These are phyloP conservation scores for Columba janthina DNA, from an alignment of 2,113 vertebrate species.

Conservation along the genomic window DNA sequence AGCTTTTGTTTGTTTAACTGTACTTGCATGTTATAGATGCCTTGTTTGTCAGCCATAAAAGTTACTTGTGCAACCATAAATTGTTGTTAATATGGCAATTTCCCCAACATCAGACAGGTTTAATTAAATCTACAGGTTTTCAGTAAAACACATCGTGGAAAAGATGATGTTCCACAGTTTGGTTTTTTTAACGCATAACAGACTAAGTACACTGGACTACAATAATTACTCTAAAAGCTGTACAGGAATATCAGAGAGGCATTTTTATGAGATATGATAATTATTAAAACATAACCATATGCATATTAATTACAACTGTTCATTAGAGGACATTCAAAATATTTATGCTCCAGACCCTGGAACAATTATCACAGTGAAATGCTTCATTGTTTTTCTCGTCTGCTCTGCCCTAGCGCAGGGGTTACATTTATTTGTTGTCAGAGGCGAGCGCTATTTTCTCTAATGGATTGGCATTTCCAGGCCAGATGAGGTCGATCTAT, in stretches of 20 bases:
- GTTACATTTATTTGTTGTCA: background rate
- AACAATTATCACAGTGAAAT: background rate
- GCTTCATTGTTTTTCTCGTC: background rate
- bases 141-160: background rate
- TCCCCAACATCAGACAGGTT: background rate
- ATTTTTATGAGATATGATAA: background rate
- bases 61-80: background rate
- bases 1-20: background rate
- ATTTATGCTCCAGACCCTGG: background rate
- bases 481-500: conserved; percentile 44
- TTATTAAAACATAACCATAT: background rate
- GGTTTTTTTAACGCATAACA: background rate
- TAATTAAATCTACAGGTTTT: background rate
- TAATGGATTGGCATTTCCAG: conserved; percentile 37
- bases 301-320: conserved; percentile 6
- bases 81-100: background rate
- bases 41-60: background rate
- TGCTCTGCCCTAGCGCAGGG: background rate
- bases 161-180: background rate
- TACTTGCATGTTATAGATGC: background rate
- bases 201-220: background rate
- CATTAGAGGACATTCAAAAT: background rate
- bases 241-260: background rate
- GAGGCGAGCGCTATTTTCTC: background rate
- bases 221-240: background rate